Conservation (phyloP, 2,797 vertebrate species). For the Melanitta fusca region DNA sequence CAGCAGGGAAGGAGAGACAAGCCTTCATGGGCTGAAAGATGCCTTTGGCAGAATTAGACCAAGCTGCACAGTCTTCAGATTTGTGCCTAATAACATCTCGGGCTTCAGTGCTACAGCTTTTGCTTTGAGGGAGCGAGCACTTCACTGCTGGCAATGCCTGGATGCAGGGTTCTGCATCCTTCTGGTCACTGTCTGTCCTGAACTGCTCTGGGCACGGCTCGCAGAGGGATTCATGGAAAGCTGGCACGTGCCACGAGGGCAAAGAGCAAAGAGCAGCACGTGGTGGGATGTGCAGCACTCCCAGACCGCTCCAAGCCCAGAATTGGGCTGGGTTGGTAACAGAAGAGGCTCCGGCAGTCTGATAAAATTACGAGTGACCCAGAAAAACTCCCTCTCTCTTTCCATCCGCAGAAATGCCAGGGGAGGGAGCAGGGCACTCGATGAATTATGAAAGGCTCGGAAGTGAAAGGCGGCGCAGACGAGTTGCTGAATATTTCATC, state of each 20-base stretch:
- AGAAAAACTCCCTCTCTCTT: not conserved
- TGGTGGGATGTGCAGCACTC: not conserved
- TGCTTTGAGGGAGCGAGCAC: not conserved
- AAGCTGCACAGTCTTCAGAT: not conserved
- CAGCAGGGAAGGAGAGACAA: not conserved
- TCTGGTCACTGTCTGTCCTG: not conserved
- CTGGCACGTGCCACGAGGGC: accelerated
- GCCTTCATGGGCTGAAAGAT: not conserved
- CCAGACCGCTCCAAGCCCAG: not conserved
- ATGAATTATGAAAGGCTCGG: slow-evolving; percentile 83
- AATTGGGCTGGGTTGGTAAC: not conserved
- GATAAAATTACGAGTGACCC: slow-evolving; percentile 7
- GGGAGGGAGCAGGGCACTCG: not conserved
- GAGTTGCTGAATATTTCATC: slow-evolving; percentile 85
- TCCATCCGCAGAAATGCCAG: not conserved
- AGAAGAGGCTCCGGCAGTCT: not conserved
- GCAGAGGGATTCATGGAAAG: accelerated
- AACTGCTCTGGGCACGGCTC: no score
- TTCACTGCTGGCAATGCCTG: not conserved
- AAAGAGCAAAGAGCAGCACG: not conserved
- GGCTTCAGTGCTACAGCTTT: not conserved
- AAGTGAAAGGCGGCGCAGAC: slow-evolving; percentile 80
- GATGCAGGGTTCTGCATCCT: not conserved
- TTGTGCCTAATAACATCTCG: no score
- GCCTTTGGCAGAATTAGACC: not conserved